Base-by-base conservation (phyloP, 1,140 invertebrate species). In the Chironomus striatipennis region DNA sequence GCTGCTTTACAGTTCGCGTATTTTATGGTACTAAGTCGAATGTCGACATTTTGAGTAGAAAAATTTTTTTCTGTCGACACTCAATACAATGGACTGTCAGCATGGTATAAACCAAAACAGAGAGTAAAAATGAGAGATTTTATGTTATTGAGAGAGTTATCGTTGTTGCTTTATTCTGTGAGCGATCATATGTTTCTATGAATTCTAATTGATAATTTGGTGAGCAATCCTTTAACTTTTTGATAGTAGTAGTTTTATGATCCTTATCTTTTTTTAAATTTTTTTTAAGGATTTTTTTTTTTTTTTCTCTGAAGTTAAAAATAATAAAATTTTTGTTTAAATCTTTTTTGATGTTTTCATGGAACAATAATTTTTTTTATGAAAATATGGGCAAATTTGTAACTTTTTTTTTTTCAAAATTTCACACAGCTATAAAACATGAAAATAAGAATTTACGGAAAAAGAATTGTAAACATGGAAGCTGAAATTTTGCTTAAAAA, bases 71-170 rank as follows among this genome's bases (percentile, higher is more conserved):
- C 12, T 15, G 47, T 57, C 47, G 47, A 57, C 8, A 57, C 47
- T 57, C 47, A 57, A 57, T 15, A 57, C 47, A 57, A 57, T n/a
- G 15, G n/a, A 57, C 12, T 12, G 12, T 57, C 12, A 57, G 47
- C 47, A 57, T 57, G 47, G 47, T 15, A 57, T n/a, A 15, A 57
- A 57, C 47, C 47, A 57, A 57, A 57, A 57, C 47, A 57, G 47
- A 57, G 47, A 57, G 12, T 57, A 57, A 57, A 47, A 4, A 1
- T 57, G 47, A 57, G 47, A 57, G 12, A 57, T 57, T 57, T 57
- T 15, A 47, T 3, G 8, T 3, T 9, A 43, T 9, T 10, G 43
- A 47, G 43, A 47, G 43, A 47, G 43, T 10, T 3, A 4, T 15
- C 12, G 9, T 15, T 57, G 12, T 57, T 15, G 4, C 5, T 57